Percentiles rank a stretch among this genome's conserved stretches.
Conservation (phyloP, 2,797 vertebrate species). For the Hippoglossus hippoglossus region DNA sequence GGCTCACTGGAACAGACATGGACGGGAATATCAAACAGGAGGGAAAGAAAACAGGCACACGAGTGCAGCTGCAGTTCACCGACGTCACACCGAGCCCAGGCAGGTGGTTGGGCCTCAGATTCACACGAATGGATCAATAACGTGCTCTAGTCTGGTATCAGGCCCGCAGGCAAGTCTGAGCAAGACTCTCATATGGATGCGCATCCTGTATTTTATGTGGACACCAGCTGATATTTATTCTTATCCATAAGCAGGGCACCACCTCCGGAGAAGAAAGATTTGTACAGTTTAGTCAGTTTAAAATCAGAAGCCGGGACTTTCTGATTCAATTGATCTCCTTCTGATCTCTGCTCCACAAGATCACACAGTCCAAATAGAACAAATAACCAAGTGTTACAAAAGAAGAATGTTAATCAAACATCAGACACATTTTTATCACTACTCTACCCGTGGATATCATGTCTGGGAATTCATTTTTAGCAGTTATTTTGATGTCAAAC, state of each 20-base stretch:
- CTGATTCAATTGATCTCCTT: not conserved
- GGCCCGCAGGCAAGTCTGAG: constrained; percentile 6
- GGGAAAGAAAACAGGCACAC: constrained; percentile 40
- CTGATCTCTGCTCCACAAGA: not conserved
- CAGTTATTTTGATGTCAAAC: too few relatives aligned
- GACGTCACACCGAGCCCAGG: constrained; percentile 35
- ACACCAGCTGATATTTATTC: constrained; percentile 6
- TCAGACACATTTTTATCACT: too few relatives aligned
- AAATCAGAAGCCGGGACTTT: not conserved
- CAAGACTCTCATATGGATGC: constrained; percentile 8
- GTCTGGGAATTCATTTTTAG: too few relatives aligned
- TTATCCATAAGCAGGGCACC: not conserved
- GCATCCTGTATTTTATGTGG: not conserved
- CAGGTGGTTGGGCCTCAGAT: constrained; percentile 43
- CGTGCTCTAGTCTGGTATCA: constrained; percentile 22
- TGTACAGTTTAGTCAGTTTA: not conserved
- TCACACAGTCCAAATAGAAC: not conserved
- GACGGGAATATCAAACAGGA: constrained; percentile 68
- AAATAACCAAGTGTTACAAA: too few relatives aligned
- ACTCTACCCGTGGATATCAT: too few relatives aligned
- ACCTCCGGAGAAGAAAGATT: not conserved
- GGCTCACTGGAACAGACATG: constrained; percentile 36
- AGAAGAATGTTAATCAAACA: too few relatives aligned
- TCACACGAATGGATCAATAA: constrained; percentile 42
- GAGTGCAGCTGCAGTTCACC: constrained; percentile 57